These are phyloP conservation scores for Cydia strobilella DNA, from an alignment of 1,140 invertebrate species.

Conservation along the genomic window DNA sequence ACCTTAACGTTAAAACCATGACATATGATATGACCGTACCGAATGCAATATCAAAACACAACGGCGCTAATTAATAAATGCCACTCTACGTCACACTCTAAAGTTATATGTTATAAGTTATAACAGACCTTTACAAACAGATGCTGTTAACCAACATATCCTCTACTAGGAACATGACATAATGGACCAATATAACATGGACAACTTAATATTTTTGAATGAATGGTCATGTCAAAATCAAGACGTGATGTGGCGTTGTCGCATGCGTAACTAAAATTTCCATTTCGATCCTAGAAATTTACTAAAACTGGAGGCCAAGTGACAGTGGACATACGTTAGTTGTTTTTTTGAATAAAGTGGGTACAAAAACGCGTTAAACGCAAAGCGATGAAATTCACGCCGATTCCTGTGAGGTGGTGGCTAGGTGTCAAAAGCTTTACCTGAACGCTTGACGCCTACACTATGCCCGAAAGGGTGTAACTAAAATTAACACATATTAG, in stretches of 20 bases:
- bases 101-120: neutral
- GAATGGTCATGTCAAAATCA: too few relatives aligned
- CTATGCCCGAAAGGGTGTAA: slow-evolving; percentile 45
- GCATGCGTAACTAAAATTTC: too few relatives aligned
- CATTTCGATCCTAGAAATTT: too few relatives aligned
- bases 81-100: neutral
- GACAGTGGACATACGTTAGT: slow-evolving; percentile 41
- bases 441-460: slow-evolving; percentile 71
- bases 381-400: slow-evolving; percentile 72
- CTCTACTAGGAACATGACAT: neutral
- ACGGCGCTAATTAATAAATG: slow-evolving; percentile 1
- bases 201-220: neutral
- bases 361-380: slow-evolving; percentile 69
- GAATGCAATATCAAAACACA: neutral
- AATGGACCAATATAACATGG: neutral
- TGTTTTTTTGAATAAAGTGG: slow-evolving; percentile 54
- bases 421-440: slow-evolving; percentile 79
- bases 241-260: too few relatives aligned
- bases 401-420: slow-evolving; percentile 51
- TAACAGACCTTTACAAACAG: neutral
- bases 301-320: too few relatives aligned
- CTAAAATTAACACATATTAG: neutral
- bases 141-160: neutral
- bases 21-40: neutral
- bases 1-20: too few relatives aligned